Conservation (phyloP, 2,113 vertebrate species). For the Dinomys branickii region DNA sequence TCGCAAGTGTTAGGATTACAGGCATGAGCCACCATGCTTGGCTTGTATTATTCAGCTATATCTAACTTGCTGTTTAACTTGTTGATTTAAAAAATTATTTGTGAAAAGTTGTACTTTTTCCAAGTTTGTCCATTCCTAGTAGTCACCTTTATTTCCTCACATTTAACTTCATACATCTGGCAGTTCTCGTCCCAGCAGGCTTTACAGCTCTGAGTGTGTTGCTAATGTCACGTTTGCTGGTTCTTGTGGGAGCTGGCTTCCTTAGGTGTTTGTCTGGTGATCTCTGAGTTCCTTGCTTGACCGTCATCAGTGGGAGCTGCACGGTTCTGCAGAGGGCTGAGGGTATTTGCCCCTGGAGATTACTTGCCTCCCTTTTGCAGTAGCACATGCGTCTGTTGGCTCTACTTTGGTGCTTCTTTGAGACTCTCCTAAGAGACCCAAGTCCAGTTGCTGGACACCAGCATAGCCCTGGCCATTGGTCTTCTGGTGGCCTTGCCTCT, state of each 20-base stretch:
- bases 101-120: constrained; percentile 9
- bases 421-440: not conserved
- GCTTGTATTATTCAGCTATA: not conserved
- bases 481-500: not conserved
- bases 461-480: not conserved
- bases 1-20: not conserved
- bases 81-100: not conserved
- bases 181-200: not conserved
- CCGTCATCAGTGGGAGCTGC: not conserved
- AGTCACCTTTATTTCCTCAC: not conserved
- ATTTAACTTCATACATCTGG: not conserved
- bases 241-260: not conserved
- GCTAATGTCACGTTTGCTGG: not conserved
- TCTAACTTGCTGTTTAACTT: not conserved
- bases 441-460: not conserved
- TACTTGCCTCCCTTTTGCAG: not conserved
- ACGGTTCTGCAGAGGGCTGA: not conserved
- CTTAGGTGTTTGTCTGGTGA: not conserved
- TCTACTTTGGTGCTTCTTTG: not conserved
- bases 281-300: not conserved
- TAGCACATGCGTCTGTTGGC: not conserved
- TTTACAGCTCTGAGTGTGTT: not conserved
- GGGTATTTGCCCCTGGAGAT: not conserved
- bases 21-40: not conserved
- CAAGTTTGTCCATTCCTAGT: not conserved